Evolutionary conservation across 2,113 vertebrate species (phyloP).

Genomic region (Zapornia atra): DNA sequence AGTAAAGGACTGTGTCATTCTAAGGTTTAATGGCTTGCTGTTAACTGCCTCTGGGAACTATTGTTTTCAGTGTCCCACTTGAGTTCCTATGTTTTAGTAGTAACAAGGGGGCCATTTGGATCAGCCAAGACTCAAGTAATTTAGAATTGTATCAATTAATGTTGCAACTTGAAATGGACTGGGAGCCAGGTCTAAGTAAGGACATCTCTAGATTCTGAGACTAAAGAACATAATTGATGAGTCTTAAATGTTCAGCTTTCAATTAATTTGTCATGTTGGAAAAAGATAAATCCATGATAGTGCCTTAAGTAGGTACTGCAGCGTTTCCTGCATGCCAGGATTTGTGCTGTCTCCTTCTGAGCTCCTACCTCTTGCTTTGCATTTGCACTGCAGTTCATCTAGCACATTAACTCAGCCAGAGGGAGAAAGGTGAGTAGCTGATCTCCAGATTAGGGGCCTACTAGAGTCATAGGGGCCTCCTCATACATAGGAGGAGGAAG

Average conservation of each 20-base stretch:
- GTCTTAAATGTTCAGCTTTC: background rate
- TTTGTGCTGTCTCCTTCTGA: background rate
- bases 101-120: background rate
- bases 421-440: background rate
- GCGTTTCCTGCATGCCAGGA: background rate
- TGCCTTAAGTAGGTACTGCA: background rate
- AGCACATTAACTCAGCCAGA: background rate
- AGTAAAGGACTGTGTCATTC: background rate
- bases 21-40: background rate
- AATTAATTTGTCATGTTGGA: background rate
- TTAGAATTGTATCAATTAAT: background rate
- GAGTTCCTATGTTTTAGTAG: background rate
- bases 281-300: background rate
- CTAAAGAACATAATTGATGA: background rate
- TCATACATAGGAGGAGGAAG: background rate
- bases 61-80: background rate
- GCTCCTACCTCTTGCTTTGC: background rate
- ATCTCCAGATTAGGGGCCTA: background rate
- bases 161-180: background rate
- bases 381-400: background rate
- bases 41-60: background rate
- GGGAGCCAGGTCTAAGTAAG: background rate
- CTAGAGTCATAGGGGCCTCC: no score
- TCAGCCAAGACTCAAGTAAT: background rate
- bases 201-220: background rate